phyloP scores from a whole-genome alignment of 2,888 invertebrate genomes.

The Cryptophagus acutangulus region DNA sequence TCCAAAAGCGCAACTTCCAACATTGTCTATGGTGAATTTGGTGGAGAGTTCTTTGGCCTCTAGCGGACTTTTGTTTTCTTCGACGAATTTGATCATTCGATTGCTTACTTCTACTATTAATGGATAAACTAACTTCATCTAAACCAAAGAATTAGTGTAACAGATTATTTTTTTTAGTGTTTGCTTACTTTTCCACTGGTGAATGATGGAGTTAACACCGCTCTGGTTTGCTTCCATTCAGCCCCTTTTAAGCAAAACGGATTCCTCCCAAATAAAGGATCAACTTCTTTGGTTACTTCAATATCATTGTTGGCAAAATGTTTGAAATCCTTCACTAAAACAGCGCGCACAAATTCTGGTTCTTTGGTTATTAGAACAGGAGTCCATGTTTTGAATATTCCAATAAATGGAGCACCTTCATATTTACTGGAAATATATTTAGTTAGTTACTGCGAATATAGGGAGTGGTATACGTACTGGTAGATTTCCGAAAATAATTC shows the following conservation, averaged over 20 bases:
- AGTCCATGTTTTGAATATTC: conserved; percentile 36
- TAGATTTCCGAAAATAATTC: no score
- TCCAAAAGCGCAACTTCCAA: conserved; percentile 49
- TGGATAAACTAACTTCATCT: conserved; percentile 49
- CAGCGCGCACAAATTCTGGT: conserved; percentile 39
- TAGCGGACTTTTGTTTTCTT: conserved; percentile 28
- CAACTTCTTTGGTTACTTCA: conserved; percentile 42
- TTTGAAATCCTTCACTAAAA: conserved; percentile 41
- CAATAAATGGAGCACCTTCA: conserved; percentile 38
- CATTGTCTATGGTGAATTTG: conserved; percentile 40
- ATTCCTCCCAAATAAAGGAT: conserved; percentile 49
- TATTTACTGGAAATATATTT: no score
- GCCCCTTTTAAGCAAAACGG: conserved; percentile 49
- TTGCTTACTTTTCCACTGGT: conserved; percentile 47
- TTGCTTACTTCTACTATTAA: conserved; percentile 47
- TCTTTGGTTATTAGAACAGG: conserved; percentile 40
- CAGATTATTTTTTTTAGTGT: neutral
- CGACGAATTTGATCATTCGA: conserved; percentile 45
- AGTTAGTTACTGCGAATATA: no score
- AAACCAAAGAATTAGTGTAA: neutral
- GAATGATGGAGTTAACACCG: conserved; percentile 50
- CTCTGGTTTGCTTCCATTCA: conserved; percentile 50
- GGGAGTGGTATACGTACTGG: no score
- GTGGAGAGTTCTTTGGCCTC: conserved; percentile 43
- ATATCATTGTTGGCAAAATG: conserved; percentile 44